Base-by-base conservation (phyloP, 2,113 vertebrate species). In the Pagrus major region DNA sequence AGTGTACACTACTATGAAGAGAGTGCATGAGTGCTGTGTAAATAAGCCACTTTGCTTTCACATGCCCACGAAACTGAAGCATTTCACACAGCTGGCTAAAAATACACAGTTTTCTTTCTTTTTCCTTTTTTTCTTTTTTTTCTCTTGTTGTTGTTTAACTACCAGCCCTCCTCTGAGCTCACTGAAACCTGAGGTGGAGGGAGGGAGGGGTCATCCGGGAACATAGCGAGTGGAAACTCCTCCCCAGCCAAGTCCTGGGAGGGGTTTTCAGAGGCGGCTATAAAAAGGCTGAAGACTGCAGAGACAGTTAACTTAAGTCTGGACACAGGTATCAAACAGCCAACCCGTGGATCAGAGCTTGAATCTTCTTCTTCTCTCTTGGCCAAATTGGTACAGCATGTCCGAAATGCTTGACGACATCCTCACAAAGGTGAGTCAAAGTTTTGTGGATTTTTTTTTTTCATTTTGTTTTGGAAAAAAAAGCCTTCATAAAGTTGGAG, bases 331-430 rank as follows among this genome's bases (percentile, higher is more conserved):
- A 70, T 66, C 37, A 10, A 60, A 76, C 52, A 64, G 44, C 47
- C 20, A 60, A 31, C 68, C n/a, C 9, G 46, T 72, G 88, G 86
- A 86, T 68, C 74, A 71, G 47, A 81, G 64, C 87, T n/a, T 59
- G 23, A 81, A 64, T 58, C 68, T 85, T 78, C 29, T 71, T 55
- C 39, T n/a, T n/a, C 3, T 42, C 9, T 64, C 77, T 69, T 31
- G 37, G 71, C 21, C 52, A 82, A 63, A 84, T 73, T 71, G 83
- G 78, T 91, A 92, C 88, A 95, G 80, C 84, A 95, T 95, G 94
- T 94, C 94, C 72, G 91, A 95, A 81, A 93, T 93, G 80, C 86
- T 93, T 56, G 93, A 94, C 86, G 83, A 93, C 68, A 88, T 93
- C 55, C 21, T 94, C 18, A 61, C 81, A 18, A 92, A 90, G 91